Conservation (phyloP, 2,888 invertebrate genomes). For the Prostheceraeus crozeri region DNA sequence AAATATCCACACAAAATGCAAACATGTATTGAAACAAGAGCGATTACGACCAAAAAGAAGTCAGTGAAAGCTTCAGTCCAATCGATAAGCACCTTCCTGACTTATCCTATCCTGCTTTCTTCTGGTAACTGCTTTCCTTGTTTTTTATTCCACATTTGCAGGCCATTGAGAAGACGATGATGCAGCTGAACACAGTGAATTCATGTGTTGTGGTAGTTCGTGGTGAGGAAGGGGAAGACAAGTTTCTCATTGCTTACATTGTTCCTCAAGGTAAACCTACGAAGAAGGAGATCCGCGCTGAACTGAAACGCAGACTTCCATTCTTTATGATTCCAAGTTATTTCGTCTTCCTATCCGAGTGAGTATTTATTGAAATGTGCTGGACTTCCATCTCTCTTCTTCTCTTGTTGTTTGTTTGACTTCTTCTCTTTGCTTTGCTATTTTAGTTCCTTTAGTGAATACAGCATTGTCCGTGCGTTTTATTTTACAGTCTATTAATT, state of each 20-base stretch:
- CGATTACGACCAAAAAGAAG: too few species aligned
- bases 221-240: constrained; percentile 57
- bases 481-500: too few species aligned
- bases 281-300: constrained; percentile 52
- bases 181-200: constrained; percentile 51
- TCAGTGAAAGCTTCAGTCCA: background rate
- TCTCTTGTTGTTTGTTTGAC: background rate
- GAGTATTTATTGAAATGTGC: background rate
- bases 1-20: too few species aligned
- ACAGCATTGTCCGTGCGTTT: too few species aligned
- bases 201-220: constrained; percentile 53
- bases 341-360: constrained; percentile 53
- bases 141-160: constrained; percentile 42
- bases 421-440: too few species aligned
- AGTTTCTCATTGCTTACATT: constrained; percentile 56
- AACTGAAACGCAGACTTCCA: constrained; percentile 53
- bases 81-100: background rate
- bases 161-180: constrained; percentile 56
- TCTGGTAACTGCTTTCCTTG: background rate
- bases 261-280: constrained; percentile 49
- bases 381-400: constrained; percentile 24
- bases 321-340: constrained; percentile 58
- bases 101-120: too few species aligned
- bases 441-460: too few species aligned
- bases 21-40: too few species aligned